Evolutionary conservation across 2,888 invertebrate species (phyloP).

Genomic region (Dioctria rufipes): DNA sequence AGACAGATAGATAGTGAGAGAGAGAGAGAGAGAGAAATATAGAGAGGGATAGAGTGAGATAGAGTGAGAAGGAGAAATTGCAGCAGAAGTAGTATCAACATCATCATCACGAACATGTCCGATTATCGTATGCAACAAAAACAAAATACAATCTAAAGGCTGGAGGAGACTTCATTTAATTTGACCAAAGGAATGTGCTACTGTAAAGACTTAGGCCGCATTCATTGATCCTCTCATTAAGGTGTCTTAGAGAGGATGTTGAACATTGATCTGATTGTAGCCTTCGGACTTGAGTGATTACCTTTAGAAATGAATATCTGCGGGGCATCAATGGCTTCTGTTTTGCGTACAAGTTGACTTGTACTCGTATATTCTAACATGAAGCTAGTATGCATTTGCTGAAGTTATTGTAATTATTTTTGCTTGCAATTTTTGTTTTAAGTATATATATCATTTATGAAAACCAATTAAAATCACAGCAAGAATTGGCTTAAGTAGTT

Average conservation of each 20-base stretch:
- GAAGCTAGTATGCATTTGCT: too few relatives aligned
- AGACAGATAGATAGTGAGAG: background rate
- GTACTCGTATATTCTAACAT: too few relatives aligned
- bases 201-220: conserved; percentile 18
- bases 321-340: conserved; percentile 19
- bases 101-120: conserved; percentile 18
- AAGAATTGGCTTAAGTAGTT: too few relatives aligned
- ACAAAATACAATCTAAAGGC: background rate
- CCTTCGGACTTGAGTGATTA: conserved; percentile 24
- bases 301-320: conserved; percentile 12
- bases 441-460: too few relatives aligned
- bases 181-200: conserved; percentile 49
- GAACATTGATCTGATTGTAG: conserved; percentile 24
- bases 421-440: too few relatives aligned
- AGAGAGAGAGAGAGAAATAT: too few relatives aligned
- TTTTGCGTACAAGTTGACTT: conserved; percentile 1
- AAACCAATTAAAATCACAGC: too few relatives aligned
- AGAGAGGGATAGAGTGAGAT: too few relatives aligned
- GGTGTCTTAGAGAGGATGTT: conserved; percentile 31
- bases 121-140: conserved; percentile 6
- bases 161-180: conserved; percentile 28
- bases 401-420: too few relatives aligned
- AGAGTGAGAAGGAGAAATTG: too few relatives aligned
- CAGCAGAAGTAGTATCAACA: too few relatives aligned
- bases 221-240: conserved; percentile 21